These are phyloP conservation scores for Mycalesis mineus DNA, from an alignment of 2,888 invertebrate species.

Conservation along the genomic window DNA sequence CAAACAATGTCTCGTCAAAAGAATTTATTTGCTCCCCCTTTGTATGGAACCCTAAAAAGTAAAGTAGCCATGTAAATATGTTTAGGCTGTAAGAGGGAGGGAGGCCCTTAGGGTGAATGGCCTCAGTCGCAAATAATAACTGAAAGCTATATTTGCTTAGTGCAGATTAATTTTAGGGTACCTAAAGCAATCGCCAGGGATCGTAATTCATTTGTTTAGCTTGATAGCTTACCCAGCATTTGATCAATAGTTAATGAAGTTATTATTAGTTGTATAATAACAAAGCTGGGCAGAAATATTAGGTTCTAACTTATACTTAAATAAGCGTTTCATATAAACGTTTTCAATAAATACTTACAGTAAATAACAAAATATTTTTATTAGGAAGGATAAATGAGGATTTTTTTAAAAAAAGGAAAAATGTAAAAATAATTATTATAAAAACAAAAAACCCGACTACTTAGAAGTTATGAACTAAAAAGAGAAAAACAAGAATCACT, in stretches of 20 bases:
- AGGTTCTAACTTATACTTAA: no score
- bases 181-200: not conserved
- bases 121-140: conserved; percentile 18
- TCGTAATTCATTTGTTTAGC: not conserved
- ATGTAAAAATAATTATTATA: no score
- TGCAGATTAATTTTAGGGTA: conserved; percentile 20
- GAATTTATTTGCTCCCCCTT: conserved; percentile 1
- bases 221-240: not conserved
- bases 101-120: conserved; percentile 12
- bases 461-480: no score
- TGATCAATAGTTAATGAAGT: not conserved
- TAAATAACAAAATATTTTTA: no score
- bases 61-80: conserved; percentile 21
- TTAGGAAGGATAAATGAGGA: no score
- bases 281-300: no score
- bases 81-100: conserved; percentile 8
- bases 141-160: conserved; percentile 22
- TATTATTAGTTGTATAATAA: no score
- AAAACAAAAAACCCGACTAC: no score
- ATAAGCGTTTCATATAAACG: no score
- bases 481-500: no score
- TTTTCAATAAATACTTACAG: no score
- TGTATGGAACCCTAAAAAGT: conserved; percentile 13
- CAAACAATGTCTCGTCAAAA: not conserved
- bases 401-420: no score